A percentile compares a stretch with the other conserved stretches of the same genome.
Conservation (phyloP, 2,797 vertebrate genomes). For the Okamejei kenojei region DNA sequence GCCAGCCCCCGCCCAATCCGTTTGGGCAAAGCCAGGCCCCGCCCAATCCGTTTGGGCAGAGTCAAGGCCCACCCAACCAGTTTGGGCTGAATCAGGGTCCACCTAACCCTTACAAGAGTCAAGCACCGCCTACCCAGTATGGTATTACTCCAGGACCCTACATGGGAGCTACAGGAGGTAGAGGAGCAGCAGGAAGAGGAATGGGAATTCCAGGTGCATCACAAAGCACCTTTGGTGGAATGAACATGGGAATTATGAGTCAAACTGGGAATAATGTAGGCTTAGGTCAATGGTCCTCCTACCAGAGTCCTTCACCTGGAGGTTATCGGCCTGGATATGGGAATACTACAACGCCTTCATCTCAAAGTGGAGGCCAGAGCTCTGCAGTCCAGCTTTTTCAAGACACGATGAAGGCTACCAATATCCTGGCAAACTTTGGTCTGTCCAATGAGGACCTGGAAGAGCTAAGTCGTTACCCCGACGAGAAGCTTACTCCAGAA, state of each 20-base stretch:
- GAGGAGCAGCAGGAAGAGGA: conserved; percentile 56
- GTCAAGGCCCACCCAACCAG: conserved; percentile 42
- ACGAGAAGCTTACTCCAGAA: conserved; percentile 82
- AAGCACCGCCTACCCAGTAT: conserved; percentile 39
- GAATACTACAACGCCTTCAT: conserved; percentile 7
- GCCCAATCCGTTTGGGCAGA: conserved; percentile 36
- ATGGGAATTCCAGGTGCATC: conserved; percentile 53
- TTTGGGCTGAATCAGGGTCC: conserved; percentile 38
- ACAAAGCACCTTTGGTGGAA: conserved; percentile 42
- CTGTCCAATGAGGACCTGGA: conserved; percentile 88
- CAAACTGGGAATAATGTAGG: conserved; percentile 36
- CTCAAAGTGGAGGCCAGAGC: conserved; percentile 19
- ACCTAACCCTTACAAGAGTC: conserved; percentile 36
- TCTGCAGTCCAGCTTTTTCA: conserved; percentile 36
- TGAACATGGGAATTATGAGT: conserved; percentile 35
- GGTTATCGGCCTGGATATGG: conserved; percentile 49
- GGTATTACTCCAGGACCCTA: conserved; percentile 49
- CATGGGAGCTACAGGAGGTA: conserved; percentile 53
- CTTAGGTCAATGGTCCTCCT: conserved; percentile 53
- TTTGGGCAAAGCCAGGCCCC: conserved; percentile 3
- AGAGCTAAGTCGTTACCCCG: conserved; percentile 81
- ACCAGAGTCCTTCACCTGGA: conserved; percentile 49
- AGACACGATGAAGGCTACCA: conserved; percentile 66
- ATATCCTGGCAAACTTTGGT: conserved; percentile 83
- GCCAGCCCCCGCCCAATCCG: conserved; percentile 22